A percentile compares a stretch with the other conserved stretches of the same genome.
Conservation (phyloP, 2,888 invertebrate genomes). For the Cryptosula pallasiana region DNA sequence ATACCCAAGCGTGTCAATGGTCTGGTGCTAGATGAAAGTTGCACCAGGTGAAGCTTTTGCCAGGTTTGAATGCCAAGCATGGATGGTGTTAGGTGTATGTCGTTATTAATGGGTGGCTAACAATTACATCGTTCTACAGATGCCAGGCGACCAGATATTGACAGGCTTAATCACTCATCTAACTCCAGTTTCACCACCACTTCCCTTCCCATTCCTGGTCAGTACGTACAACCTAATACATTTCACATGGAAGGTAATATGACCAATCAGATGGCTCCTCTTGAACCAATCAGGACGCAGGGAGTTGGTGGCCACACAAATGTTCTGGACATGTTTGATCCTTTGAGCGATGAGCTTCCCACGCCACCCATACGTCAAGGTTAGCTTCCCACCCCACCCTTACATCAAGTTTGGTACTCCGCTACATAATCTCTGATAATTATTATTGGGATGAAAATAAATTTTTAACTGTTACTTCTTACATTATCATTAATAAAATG, state of each 20-base stretch:
- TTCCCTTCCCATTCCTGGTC: not conserved
- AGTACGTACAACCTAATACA: not conserved
- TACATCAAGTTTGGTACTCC: too few relatives aligned
- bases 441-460: too few relatives aligned
- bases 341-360: not conserved
- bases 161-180: not conserved
- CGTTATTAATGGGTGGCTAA: too few relatives aligned
- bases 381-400: not conserved
- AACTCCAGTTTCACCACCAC: constrained; percentile 6
- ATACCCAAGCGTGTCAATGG: too few relatives aligned
- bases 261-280: constrained; percentile 8
- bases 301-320: not conserved
- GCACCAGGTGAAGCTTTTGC: too few relatives aligned
- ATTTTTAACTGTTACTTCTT: too few relatives aligned
- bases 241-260: not conserved
- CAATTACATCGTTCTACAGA: not conserved
- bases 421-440: too few relatives aligned
- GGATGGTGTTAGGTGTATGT: too few relatives aligned
- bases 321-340: constrained; percentile 21
- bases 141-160: not conserved
- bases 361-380: constrained; percentile 14
- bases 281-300: constrained; percentile 21
- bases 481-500: too few relatives aligned
- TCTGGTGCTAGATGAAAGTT: too few relatives aligned
- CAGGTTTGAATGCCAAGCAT: too few relatives aligned